Percentiles rank a stretch among this genome's conserved stretches.
Conservation (phyloP, 1,140 invertebrate genomes). For the Sminthurides bifidus region DNA sequence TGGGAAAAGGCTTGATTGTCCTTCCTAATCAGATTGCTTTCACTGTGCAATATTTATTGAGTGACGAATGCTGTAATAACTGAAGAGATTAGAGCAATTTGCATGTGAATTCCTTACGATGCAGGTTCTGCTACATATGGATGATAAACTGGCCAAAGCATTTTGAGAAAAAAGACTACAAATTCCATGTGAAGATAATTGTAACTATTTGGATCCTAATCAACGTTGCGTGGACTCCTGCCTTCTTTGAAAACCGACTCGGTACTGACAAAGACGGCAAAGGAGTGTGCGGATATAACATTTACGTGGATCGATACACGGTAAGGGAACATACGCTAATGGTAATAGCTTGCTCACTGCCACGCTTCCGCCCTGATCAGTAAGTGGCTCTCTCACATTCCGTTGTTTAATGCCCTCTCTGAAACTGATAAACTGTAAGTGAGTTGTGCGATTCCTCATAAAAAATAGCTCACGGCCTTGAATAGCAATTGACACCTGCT, state of each 20-base stretch:
- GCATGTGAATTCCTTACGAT: neutral
- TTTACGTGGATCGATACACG: slow-evolving; percentile 19
- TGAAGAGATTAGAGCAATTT: no score
- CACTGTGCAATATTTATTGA: neutral
- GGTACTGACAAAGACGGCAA: neutral
- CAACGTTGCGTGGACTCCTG: slow-evolving; percentile 19
- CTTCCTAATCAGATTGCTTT: neutral
- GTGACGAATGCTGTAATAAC: neutral
- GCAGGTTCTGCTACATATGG: slow-evolving; percentile 21
- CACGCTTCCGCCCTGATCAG: no score
- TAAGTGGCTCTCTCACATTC: no score
- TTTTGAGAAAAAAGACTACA: slow-evolving; percentile 6
- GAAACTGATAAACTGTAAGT: no score
- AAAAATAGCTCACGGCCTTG: no score
- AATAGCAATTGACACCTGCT: no score
- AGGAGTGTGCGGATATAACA: slow-evolving; percentile 25
- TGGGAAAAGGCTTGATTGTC: neutral
- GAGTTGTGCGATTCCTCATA: no score
- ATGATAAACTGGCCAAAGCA: slow-evolving; percentile 22
- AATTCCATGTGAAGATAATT: slow-evolving; percentile 5
- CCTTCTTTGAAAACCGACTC: slow-evolving; percentile 19
- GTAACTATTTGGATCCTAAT: slow-evolving; percentile 1
- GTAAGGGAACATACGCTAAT: slow-evolving; percentile 17
- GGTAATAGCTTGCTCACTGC: no score
- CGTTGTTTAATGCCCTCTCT: no score